Evolutionary conservation across 2,888 invertebrate genomes (phyloP), one percentile per base, ranked within the genome.

Genomic region (Rhagonycha lutea): DNA sequence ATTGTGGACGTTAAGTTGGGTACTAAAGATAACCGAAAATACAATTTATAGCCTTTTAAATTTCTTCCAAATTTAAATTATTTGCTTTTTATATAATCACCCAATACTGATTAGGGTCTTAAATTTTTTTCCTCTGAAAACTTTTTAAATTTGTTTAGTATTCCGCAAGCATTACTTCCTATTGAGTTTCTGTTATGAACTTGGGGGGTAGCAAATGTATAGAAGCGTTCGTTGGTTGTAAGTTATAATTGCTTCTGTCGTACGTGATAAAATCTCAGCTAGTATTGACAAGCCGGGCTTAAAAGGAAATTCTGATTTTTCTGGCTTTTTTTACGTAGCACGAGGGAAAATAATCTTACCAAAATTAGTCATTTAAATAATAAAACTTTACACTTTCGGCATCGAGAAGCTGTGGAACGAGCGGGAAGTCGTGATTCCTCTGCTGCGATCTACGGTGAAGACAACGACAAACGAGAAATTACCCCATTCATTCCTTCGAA

Each of bases 171-270:
- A 75, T 75, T 67, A 74, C 69, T 78, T 78, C 74, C 72, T 74
- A 74, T 74, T 72, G 28, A 60, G 75, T 69, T 75, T 75, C 76
- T 76, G 70, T 74, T 72, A 71, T 70, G 68, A 65, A 71, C 70
- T 70, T 65, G 70, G 70, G 69, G 26, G 62, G 68, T 72, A 32
- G 63, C 72, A 72, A 63, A 73, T 73, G 76, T 76, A 18, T 18
- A 80, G 73, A 80, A 79, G 74, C 75, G 62, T 47, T n/a, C 32
- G 32, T 74, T 69, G 72, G 76, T 76, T 78, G 71, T 76, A 79
- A 79, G 71, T 79, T 81, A 80, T 82, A 82, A 81, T 82, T 82
- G 80, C 80, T 75, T 80, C 81, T 78, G 77, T 79, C 78, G 79
- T 79, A 81, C 81, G 81, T 82, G 81, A 81, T 74, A 74, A 69